Evolutionary conservation across 2,888 invertebrate genomes (phyloP).

Genomic region (Tethea ocularis): DNA sequence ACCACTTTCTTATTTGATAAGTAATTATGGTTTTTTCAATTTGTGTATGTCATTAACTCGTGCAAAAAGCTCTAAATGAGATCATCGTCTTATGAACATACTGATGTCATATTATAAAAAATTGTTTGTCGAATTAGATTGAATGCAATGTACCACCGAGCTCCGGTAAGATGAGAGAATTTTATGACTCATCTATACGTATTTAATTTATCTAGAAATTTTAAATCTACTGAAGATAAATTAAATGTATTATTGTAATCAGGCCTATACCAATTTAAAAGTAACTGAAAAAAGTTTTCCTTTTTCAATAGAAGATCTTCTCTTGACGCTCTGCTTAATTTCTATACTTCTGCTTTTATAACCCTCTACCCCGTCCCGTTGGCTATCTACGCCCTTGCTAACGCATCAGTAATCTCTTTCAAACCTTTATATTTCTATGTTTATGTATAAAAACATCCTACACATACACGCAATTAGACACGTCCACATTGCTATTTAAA

Average conservation of each 20-base stretch:
- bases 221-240: too few relatives aligned
- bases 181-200: not conserved
- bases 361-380: too few relatives aligned
- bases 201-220: too few relatives aligned
- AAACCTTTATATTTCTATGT: not conserved
- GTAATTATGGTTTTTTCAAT: not conserved
- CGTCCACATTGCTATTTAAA: constrained; percentile 2
- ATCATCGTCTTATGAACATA: not conserved
- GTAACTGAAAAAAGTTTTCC: too few relatives aligned
- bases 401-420: too few relatives aligned
- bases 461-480: not conserved
- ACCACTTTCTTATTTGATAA: not conserved
- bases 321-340: too few relatives aligned
- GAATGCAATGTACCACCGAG: not conserved
- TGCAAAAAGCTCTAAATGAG: not conserved
- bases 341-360: too few relatives aligned
- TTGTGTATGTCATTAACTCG: not conserved
- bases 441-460: constrained; percentile 1
- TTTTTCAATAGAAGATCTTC: too few relatives aligned
- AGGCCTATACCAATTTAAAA: too few relatives aligned
- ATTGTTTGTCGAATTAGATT: not conserved
- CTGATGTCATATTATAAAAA: not conserved
- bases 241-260: too few relatives aligned
- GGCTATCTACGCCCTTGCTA: not conserved
- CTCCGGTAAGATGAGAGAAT: not conserved